These are phyloP conservation scores for Pseudorhiza aurosa DNA, from an alignment of 30 jellyfish, hydroid and myxozoan species.

Conservation along the genomic window DNA sequence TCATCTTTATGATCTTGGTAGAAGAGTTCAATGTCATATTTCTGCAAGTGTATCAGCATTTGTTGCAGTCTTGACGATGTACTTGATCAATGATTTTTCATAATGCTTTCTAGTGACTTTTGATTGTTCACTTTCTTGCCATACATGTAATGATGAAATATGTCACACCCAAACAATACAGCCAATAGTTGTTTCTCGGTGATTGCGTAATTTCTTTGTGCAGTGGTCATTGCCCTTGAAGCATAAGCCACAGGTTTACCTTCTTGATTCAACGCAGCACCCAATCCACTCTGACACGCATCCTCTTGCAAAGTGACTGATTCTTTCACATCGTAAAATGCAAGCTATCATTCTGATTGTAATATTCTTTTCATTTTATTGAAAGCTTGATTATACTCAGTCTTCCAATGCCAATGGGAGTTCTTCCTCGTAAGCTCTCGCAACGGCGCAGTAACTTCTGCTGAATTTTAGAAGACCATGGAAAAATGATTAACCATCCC, in stretches of 20 bases:
- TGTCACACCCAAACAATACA: conserved; percentile 34
- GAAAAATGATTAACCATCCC: too few species aligned
- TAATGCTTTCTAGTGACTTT: conserved; percentile 38
- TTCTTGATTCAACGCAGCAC: conserved; percentile 54
- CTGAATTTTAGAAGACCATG: too few species aligned
- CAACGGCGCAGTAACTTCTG: conserved; percentile 26
- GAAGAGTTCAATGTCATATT: not conserved
- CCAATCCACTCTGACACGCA: conserved; percentile 57
- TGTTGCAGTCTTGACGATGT: not conserved
- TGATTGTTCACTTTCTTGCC: conserved; percentile 52
- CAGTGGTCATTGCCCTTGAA: conserved; percentile 41
- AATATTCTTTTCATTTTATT: conserved; percentile 11
- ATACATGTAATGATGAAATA: conserved; percentile 40
- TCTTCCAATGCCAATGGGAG: conserved; percentile 35
- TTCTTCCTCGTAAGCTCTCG: conserved; percentile 20
- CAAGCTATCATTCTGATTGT: conserved; percentile 26
- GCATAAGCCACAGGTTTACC: conserved; percentile 67
- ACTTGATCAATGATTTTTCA: not conserved
- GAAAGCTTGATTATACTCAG: conserved; percentile 23
- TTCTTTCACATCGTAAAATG: conserved; percentile 13
- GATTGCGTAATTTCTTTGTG: conserved; percentile 33
- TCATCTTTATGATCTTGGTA: too few species aligned
- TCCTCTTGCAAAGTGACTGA: conserved; percentile 24
- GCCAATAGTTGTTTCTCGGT: conserved; percentile 47
- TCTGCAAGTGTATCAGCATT: not conserved